Percentiles rank a stretch among this genome's conserved stretches.
These are phyloP conservation scores for Leptopilina myrica DNA, from an alignment of 2,888 invertebrate species.

Conservation along the genomic window DNA sequence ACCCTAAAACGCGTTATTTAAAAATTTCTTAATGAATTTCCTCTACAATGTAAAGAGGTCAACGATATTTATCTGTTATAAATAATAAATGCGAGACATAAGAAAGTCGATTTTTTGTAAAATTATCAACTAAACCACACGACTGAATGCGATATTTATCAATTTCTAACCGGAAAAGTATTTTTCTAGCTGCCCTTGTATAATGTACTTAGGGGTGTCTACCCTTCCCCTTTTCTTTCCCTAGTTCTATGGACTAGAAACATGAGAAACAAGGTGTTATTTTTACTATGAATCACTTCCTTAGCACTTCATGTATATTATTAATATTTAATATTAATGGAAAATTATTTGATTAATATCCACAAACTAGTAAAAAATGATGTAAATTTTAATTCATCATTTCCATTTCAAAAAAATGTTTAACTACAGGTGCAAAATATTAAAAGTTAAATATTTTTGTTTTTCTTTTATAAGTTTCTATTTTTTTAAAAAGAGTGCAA, in stretches of 20 bases:
- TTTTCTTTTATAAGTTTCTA: too few species aligned
- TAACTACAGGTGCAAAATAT: too few species aligned
- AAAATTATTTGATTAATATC: too few species aligned
- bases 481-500: too few species aligned
- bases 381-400: too few species aligned
- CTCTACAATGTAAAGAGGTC: too few species aligned
- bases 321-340: background rate
- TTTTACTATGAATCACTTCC: background rate
- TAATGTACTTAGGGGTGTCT: background rate
- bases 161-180: slow-evolving; percentile 13
- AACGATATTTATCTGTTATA: background rate
- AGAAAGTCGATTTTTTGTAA: background rate
- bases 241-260: slow-evolving; percentile 12
- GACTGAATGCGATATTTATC: slow-evolving; percentile 21
- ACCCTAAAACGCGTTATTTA: too few species aligned
- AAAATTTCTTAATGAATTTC: too few species aligned
- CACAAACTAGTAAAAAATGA: too few species aligned
- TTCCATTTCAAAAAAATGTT: too few species aligned
- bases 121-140: slow-evolving; percentile 20
- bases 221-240: slow-evolving; percentile 26
- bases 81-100: background rate
- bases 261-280: slow-evolving; percentile 8
- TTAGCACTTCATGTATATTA: background rate
- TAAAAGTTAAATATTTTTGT: too few species aligned
- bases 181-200: slow-evolving; percentile 22